Base-by-base conservation (phyloP, 2,888 invertebrate genomes). In the Deilephila porcellus region DNA sequence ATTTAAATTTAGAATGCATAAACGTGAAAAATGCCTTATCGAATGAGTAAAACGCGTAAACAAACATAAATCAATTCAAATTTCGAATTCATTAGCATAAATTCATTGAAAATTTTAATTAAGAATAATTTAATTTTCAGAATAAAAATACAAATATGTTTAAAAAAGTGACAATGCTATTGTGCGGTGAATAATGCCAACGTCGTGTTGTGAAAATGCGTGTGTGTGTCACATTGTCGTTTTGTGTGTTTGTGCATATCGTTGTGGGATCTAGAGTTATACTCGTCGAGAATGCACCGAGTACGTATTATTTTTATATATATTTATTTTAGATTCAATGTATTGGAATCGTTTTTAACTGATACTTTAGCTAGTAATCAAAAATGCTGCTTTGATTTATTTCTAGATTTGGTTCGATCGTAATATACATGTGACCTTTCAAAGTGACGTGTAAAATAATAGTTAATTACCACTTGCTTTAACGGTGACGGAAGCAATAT, bases 271-370 rank as follows among this genome's bases (percentile, higher is more conserved):
- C 93, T 8, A 86, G 94, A 74, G 91, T 94, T 53, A 94, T 94
- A 73, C 85, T 94, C 17, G 94, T 94, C 84, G 94, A 94, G 81
- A 94, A 94, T 88, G 94, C 94, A 53, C 93, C 92, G 75, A 94
- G 94, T 94, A 91, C 74, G 94, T 93, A 88, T 78, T 32, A 37
- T 20, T 34, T 25, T 73, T 76, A 60, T 70, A 70, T 64, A 56
- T 72, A 70, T 70, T 29, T 56, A 14, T 59, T 14, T 53, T 17
- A 53, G 14, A 60, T 52, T 3, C 20, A 64, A 62, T 53, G 32
- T n/a, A 56, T 53, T 19, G 6, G 0, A 19, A 32, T 32, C 4
- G 29, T 60, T 20, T 60, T 60, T 20, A 17, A 6, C 17, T 4
- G 5, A 29, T 3, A 56, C 1, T n/a, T 56, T 45, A 14, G 11